Evolutionary conservation across 2,113 vertebrate genomes (phyloP).

Genomic region (Cyanistes caeruleus): DNA sequence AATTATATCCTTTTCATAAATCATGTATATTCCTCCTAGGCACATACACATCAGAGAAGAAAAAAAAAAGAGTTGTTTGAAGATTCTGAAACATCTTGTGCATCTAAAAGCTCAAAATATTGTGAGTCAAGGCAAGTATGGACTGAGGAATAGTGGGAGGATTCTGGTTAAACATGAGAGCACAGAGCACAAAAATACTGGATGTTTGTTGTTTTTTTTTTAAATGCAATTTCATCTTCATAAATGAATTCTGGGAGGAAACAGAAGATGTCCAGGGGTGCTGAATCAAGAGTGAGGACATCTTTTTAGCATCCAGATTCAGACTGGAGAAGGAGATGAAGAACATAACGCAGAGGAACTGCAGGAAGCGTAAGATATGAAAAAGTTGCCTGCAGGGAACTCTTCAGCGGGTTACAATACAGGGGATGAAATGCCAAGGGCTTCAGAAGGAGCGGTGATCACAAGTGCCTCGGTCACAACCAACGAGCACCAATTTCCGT

Average conservation of each 20-base stretch:
- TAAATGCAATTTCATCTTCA: background rate
- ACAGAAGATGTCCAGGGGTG: background rate
- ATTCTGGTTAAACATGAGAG: background rate
- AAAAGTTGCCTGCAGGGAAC: background rate
- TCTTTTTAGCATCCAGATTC: background rate
- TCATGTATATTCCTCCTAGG: background rate
- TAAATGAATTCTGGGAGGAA: background rate
- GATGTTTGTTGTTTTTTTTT: background rate
- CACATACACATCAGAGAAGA: fast-evolving
- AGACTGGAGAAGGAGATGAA: background rate
- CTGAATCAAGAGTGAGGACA: background rate
- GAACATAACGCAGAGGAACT: background rate
- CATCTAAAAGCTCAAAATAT: background rate
- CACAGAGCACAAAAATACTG: background rate
- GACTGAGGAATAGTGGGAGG: background rate
- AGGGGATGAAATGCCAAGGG: background rate
- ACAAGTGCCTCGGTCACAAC: background rate
- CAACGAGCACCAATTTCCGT: background rate
- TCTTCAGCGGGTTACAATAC: fast-evolving
- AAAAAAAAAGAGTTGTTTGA: background rate
- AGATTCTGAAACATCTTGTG: background rate
- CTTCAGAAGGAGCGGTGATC: background rate
- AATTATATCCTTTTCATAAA: background rate
- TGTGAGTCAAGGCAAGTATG: background rate
- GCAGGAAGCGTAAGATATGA: background rate